Base-by-base conservation (phyloP, 2,888 invertebrate species). In the Panorpa germanica region DNA sequence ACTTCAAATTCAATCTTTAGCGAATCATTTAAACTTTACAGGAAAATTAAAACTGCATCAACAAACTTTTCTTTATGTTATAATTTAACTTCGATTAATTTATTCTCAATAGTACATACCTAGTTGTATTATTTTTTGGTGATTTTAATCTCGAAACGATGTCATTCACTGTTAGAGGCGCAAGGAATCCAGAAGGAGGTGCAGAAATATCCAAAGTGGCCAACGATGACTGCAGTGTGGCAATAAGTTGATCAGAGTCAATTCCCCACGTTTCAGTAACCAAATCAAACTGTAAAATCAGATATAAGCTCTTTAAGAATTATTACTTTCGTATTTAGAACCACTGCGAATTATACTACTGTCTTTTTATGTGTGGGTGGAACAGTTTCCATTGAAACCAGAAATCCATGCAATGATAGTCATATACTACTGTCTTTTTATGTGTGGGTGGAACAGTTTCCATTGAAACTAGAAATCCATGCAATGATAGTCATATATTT, bases 231-330 rank as follows among this genome's bases (percentile, higher is more conserved):
- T 75, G 73, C 2, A 80, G 50, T 25, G 70, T 65, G 35, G 53
- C 53, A 41, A 78, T 63, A 27, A 80, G 53, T 9, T 59, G 52
- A 28, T 60, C 56, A 0, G 71, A 70, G 10, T 68, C 61, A 37
- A 69, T 53, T 15, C 52, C 59, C 80, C 80, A 81, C 0, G 75
- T 64, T 35, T 65, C 60, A 1, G 69, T 61, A 4, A 55, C 48
- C 5, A 78, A 43, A 42, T 78, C 75, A 40, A 82, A 65, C 74
- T 82, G 45, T 19, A 48, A 44, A 40, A 43, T 28, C 8, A 36
- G 32, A 30, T n/a, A n/a, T n/a, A n/a, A n/a, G n/a, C n/a, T n/a
- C 25, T 8, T 15, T n/a, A 13, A 7, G n/a, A 12, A 12, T 5
- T 7, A 28, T 27, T 10, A 28, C 26, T 10, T n/a, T 30, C n/a